Base-by-base conservation (phyloP, 2,888 invertebrate species). In the Ferrisia virgata region DNA sequence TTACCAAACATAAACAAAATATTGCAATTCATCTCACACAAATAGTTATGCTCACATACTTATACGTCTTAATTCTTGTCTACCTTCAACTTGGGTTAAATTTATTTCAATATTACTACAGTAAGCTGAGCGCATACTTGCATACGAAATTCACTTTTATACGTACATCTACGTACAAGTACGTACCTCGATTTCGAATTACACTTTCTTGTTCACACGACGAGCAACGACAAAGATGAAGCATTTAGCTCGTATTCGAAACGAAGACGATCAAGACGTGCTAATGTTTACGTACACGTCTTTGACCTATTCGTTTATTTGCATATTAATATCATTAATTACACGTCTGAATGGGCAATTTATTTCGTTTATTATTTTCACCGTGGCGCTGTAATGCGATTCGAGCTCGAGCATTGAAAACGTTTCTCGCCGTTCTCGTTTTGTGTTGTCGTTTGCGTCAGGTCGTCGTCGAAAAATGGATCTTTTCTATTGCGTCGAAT, bases 141-240 rank as follows among this genome's bases (percentile, higher is more conserved):
- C 47, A 18, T 47, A 47, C 47, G 47, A 47, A 53, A 53, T 53
- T 22, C 53, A 53, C 22, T 18, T 22, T 53, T 22, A 53, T 53
- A 22, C 22, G 15, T 5, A n/a, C 47, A 3, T 11, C 15, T 47
- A n/a, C 47, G 13, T 3, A 6, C 28, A 64, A n/a, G n/a, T n/a
- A n/a, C n/a, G n/a, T n/a, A n/a, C n/a, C n/a, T n/a, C 64, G 64
- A 64, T 64, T 64, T 64, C 64, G 64, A 64, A 64, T 64, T 64
- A 64, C 64, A 15, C 64, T 64, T 64, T 64, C 64, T 64, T 64
- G 28, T 64, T 28, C 28, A 28, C 64, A 64, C 64, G 11, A 28
- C 64, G 31, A 39, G 39, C 11, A 8, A 31, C 15, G 58, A n/a
- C n/a, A n/a, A n/a, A n/a, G n/a, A n/a, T 58, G 47, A 47, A 43